phyloP scores from a whole-genome alignment of 2,888 invertebrate species.

The Spodoptera exigua region DNA sequence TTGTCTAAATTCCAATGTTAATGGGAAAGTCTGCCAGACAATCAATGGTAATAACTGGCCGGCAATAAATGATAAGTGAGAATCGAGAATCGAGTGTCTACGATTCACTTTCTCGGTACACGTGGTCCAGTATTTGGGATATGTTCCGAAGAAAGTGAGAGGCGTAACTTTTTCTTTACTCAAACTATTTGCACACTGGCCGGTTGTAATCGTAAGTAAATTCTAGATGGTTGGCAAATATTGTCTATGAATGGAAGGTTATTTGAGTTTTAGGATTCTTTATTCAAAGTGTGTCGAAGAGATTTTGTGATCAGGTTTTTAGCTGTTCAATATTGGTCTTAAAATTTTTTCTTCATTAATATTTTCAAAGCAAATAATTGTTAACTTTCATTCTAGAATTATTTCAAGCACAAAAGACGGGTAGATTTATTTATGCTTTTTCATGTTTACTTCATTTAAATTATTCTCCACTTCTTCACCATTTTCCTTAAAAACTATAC shows the following conservation, averaged over 20 bases:
- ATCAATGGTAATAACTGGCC: slow-evolving; percentile 69
- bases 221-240: slow-evolving; percentile 38
- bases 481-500: no score
- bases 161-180: slow-evolving; percentile 82
- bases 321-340: no score
- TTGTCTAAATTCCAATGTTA: slow-evolving; percentile 56
- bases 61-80: slow-evolving; percentile 69
- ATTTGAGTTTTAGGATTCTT: slow-evolving; percentile 16
- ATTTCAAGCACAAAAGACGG: no score
- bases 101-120: slow-evolving; percentile 82
- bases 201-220: slow-evolving; percentile 34
- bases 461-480: no score
- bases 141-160: slow-evolving; percentile 84
- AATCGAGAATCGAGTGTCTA: slow-evolving; percentile 65
- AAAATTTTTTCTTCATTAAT: no score
- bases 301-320: no score
- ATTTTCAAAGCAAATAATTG: no score
- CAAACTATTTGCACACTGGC: slow-evolving; percentile 73
- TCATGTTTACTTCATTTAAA: no score
- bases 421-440: no score
- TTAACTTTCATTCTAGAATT: no score
- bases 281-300: no score
- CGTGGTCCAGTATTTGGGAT: slow-evolving; percentile 74
- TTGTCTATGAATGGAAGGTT: slow-evolving; percentile 47
- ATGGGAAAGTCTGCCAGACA: slow-evolving; percentile 72